Evolutionary conservation across 2,888 invertebrate genomes (phyloP), one percentile per base, ranked within the genome.

Genomic region (Teleiodes luculella): DNA sequence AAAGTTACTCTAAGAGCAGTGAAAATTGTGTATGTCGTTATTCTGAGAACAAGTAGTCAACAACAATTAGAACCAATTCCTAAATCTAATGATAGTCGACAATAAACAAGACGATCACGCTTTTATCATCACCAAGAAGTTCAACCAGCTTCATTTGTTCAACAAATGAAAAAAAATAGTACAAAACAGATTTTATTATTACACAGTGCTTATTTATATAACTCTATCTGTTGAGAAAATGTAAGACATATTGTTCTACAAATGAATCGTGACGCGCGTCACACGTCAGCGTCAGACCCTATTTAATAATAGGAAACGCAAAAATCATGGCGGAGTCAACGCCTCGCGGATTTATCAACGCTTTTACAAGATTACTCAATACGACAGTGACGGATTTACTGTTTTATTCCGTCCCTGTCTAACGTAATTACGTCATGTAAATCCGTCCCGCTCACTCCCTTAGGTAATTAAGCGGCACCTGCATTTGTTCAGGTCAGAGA

Each of bases 311-410:
- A 74, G 64, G 65, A 77, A 80, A 74, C 70, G 72, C 76, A 80
- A 83, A 82, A 82, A 81, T 85, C 83, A 78, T 75, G 71, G 69
- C 60, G 58, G 63, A 74, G 74, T 76, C 74, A 71, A 72, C 74
- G 77, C 69, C 71, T 74, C 68, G 65, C 63, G 76, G 83, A 83
- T 85, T 85, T 86, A 86, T 86, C 83, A 80, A 79, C 76, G 76
- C 75, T 78, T 80, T 78, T 78, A 81, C 81, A 80, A 86, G 88
- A 87, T 86, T 86, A 88, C 80, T 70, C 70, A 72, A 84, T 75
- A 74, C 78, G 86, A 88, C 87, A 84, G 77, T 87, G 87, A 88
- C 83, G 74, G 80, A 87, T 88, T 85, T 86, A 84, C 85, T 85
- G 71, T 65, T 70, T 67, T 60, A 57, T 52, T 56, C 57, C 59